Evolutionary conservation across 2,888 invertebrate species (phyloP).

Genomic region (Cantharis rufa): DNA sequence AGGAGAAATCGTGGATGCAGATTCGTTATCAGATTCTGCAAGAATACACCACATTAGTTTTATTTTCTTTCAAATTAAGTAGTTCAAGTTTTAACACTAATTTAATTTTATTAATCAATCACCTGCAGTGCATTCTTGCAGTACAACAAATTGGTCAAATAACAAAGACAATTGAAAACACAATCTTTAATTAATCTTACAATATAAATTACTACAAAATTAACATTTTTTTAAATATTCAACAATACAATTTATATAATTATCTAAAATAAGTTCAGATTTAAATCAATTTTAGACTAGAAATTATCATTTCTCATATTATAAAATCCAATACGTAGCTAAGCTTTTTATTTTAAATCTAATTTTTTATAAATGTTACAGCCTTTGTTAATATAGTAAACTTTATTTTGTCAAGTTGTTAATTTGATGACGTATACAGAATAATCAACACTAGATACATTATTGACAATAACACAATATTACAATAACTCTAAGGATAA

Average conservation of each 20-base stretch:
- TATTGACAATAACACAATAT: constrained; percentile 22
- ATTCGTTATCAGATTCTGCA: constrained; percentile 81
- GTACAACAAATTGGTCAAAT: constrained; percentile 39
- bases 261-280: neutral
- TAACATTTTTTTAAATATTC: constrained; percentile 18
- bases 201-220: constrained; percentile 25
- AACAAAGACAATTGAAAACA: constrained; percentile 17
- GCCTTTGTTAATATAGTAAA: constrained; percentile 26
- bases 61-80: constrained; percentile 10
- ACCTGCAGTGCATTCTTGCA: constrained; percentile 55
- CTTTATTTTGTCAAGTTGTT: constrained; percentile 1
- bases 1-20: constrained; percentile 67
- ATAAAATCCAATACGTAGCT: neutral
- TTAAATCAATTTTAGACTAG: constrained; percentile 18
- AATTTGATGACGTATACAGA: constrained; percentile 17
- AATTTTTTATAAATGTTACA: constrained; percentile 14
- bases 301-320: constrained; percentile 1
- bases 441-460: neutral
- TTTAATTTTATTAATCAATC: neutral
- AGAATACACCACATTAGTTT: constrained; percentile 61
- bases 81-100: constrained; percentile 2
- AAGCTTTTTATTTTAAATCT: neutral
- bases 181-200: constrained; percentile 20
- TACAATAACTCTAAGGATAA: neutral
- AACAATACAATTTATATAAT: constrained; percentile 9